A percentile compares a stretch with the other conserved stretches of the same genome.
Conservation (phyloP, 1,140 invertebrate genomes). For the Bilobella aurantiaca region DNA sequence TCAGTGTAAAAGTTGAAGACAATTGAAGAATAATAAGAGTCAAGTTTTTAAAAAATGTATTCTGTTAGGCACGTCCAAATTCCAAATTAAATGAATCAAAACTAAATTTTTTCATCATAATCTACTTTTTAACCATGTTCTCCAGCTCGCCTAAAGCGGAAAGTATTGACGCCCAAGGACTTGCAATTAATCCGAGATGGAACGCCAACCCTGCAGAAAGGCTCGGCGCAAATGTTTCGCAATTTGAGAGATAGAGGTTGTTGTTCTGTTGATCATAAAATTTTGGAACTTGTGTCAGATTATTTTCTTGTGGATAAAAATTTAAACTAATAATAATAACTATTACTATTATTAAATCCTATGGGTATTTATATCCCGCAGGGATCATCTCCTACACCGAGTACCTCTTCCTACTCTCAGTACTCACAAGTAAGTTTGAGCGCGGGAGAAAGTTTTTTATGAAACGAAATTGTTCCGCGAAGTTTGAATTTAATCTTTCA, state of each 20-base stretch:
- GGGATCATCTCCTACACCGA: slow-evolving; percentile 96
- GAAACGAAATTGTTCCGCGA: too few relatives aligned
- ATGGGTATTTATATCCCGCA: slow-evolving; percentile 45
- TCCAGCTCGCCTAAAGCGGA: slow-evolving; percentile 82
- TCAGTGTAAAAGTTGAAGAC: too few relatives aligned
- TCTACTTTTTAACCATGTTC: too few relatives aligned
- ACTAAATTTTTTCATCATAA: too few relatives aligned
- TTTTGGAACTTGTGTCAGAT: slow-evolving; percentile 32
- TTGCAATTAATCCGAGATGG: slow-evolving; percentile 63
- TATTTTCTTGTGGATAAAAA: too few relatives aligned
- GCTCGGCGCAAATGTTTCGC: slow-evolving; percentile 75
- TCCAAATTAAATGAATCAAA: not conserved
- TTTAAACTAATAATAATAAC: too few relatives aligned
- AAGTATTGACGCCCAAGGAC: slow-evolving; percentile 60
- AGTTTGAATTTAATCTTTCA: too few relatives aligned
- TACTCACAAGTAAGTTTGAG: slow-evolving; percentile 95
- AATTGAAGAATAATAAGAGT: too few relatives aligned
- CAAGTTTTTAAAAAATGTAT: too few relatives aligned
- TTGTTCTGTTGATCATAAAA: not conserved
- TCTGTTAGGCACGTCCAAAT: too few relatives aligned
- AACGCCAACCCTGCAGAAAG: slow-evolving; percentile 70
- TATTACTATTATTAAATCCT: too few relatives aligned
- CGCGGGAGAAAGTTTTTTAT: too few relatives aligned
- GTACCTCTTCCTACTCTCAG: slow-evolving; percentile 87
- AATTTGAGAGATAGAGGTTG: slow-evolving; percentile 60